Base-by-base conservation (phyloP, 2,797 vertebrate genomes). In the Sparidentex hasta region DNA sequence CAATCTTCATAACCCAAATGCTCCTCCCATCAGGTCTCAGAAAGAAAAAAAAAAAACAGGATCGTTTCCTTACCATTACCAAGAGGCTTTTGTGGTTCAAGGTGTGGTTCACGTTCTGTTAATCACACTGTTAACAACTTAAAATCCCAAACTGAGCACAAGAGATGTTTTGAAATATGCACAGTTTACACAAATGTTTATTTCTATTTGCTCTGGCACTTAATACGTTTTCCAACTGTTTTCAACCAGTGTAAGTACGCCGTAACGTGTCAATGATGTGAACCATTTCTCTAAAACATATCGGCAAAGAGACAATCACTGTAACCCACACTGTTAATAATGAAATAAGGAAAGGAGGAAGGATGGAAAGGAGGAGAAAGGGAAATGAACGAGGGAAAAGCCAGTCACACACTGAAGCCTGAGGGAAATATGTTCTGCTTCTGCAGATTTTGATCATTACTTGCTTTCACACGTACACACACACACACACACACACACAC, bases 361-460 rank as follows among this genome's bases (percentile, higher is more conserved):
- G 23, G 21, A 38, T n/a, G 4, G 18, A 61, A 43, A 51, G 11
- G 23, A 52, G 27, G 9, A 20, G 16, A 23, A 52, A 48, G 2
- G 5, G 33, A 48, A 63, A 16, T 13, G 59, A 56, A 76, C 51
- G 43, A 51, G 29, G 25, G 18, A 56, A 57, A 80, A 65, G 58
- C 44, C 14, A 77, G 58, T 54, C 38, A 48, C 50, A 70, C 47
- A 18, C 38, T 27, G 33, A 64, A 23, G 71, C 82, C 74, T 57
- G 11, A 63, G 74, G 82, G 81, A 80, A 75, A 82, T 71, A 51
- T 18, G 20, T 65, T 79, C 69, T 81, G 70, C 69, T 81, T 25
- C 66, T 86, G 58, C 55, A 80, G 57, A 71, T 81, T 68, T 72
- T 74, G 33, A 79, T 84, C 65, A 79, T 80, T 70, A 74, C 43